Evolutionary conservation across 2,113 vertebrate genomes (phyloP), one percentile per base, ranked within the genome.

Genomic region (Crotalus helleri): DNA sequence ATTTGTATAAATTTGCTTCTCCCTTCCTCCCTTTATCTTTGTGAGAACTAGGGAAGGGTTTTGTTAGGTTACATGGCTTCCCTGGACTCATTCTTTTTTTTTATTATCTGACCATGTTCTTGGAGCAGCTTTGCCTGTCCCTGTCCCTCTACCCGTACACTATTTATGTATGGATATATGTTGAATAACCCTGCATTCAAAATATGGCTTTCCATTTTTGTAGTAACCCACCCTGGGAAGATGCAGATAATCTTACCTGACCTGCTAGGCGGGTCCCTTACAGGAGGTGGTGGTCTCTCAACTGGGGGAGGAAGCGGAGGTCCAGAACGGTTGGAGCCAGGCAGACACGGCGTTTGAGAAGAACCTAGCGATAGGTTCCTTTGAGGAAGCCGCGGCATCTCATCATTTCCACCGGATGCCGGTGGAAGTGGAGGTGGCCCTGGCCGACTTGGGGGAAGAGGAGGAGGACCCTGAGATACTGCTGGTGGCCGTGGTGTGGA

Each of bases 251-350:
- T 39, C 95, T 9, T 97, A 99, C 99, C 99, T 97, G 99, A 95
- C 91, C 99, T 98, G 90, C 97, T 95, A 1, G 98, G 97, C 0
- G 98, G 98, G 93, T 98, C 99, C 94, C 98, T 97, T 88, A 98
- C 98, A 1, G 98, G 97, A 64, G 98, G 97, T 0, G 99, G 99
- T 0, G 99, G 99, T 13, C 99, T 98, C 96, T 99, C 99, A 11
- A 91, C 98, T 91, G 99, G 99, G 15, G 98, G 98, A 0, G 98
- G 99, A 57, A 98, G 99, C 39, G 99, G 98, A 29, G 98, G 98
- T 26, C 98, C 98, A 0, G 98, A 92, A 0, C 99, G 98, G 3
- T 96, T 96, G 0, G 95, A 85, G 0, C 92, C 90, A 59, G 97
- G 97, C 3, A 98, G 92, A 0, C 96, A 92, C 55, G 98, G 92